A percentile compares a stretch with the other conserved stretches of the same genome.
Conservation (phyloP, 2,888 invertebrate genomes). For the Tryphoninae sp. region DNA sequence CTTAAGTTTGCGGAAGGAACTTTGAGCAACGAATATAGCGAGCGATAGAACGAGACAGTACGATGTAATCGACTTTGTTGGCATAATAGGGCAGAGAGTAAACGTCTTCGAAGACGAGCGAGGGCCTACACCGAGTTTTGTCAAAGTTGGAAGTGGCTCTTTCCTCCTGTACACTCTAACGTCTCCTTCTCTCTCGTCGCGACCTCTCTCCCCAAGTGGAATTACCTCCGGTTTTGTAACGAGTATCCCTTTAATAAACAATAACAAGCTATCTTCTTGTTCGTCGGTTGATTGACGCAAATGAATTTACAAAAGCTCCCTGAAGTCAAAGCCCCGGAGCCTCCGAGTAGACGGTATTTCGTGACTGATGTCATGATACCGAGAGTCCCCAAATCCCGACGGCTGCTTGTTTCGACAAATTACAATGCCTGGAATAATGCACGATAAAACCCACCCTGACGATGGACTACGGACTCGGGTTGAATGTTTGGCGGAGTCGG, state of each 20-base stretch:
- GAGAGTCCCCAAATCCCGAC: slow-evolving; percentile 43
- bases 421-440: slow-evolving; percentile 50
- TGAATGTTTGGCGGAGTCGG: slow-evolving; percentile 44
- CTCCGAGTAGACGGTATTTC: slow-evolving; percentile 33
- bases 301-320: slow-evolving; percentile 56
- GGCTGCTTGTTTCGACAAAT: slow-evolving; percentile 58
- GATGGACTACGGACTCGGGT: slow-evolving; percentile 22
- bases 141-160: slow-evolving; percentile 60
- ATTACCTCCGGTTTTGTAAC: neutral
- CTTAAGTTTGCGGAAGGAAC: slow-evolving; percentile 52
- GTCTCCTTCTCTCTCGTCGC: slow-evolving; percentile 17
- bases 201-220: neutral
- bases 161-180: slow-evolving; percentile 20
- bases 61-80: slow-evolving; percentile 60
- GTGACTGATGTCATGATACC: slow-evolving; percentile 55
- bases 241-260: slow-evolving; percentile 57
- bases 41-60: slow-evolving; percentile 32
- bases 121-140: slow-evolving; percentile 39
- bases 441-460: slow-evolving; percentile 9
- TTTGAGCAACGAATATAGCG: slow-evolving; percentile 44
- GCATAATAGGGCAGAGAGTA: slow-evolving; percentile 58
- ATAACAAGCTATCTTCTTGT: slow-evolving; percentile 48
- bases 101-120: slow-evolving; percentile 57
- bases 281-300: slow-evolving; percentile 55
- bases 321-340: slow-evolving; percentile 15